Evolutionary conservation across 2,797 vertebrate genomes (phyloP), one percentile per base, ranked within the genome.

Genomic region (Petrocephalus sullivani): DNA sequence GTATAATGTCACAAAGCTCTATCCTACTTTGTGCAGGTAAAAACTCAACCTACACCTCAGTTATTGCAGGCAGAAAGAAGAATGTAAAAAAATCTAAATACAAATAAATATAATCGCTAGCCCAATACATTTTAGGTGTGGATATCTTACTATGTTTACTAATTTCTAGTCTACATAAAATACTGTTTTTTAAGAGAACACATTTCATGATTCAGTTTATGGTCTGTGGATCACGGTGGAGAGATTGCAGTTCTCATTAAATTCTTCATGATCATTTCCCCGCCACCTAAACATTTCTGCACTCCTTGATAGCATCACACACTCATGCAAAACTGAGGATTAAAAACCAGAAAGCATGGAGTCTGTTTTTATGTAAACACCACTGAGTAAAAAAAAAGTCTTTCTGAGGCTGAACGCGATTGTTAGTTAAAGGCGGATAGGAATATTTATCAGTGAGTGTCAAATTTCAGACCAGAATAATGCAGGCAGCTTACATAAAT

Each of bases 1-100:
- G 89, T 85, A 92, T 90, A 89, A 53, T 92, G 90, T 92, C 14
- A 14, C 41, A 71, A 92, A 49, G 57, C 28, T 57, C 61, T 85
- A 12, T 28, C 37, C 23, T 23, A 57, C 23, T 57, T 54, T 58
- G 8, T 85, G 10, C 53, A 28, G 21, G 23, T 6, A 2, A 75
- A 46, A 41, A 19, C 33, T 10, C 5, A 7, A 19, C 41, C 16
- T 60, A 37, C 23, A 19, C 56, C 19, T 57, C 56, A 86, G 56
- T 19, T 86, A 54, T 41, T 57, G 12, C 23, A 41, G 1, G 12
- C 54, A 58, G 23, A 37, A 16, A 85, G 51, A 16, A 33, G 21
- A 21, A 46, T 3, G 41, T 46, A 46, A 7, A 85, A 37, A 23
- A 37, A 71, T 14, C 1, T 71, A 6, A 71, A 37, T 71, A 37